Base-by-base conservation (phyloP, 1,140 invertebrate species). In the Aphelenchoides besseyi region DNA sequence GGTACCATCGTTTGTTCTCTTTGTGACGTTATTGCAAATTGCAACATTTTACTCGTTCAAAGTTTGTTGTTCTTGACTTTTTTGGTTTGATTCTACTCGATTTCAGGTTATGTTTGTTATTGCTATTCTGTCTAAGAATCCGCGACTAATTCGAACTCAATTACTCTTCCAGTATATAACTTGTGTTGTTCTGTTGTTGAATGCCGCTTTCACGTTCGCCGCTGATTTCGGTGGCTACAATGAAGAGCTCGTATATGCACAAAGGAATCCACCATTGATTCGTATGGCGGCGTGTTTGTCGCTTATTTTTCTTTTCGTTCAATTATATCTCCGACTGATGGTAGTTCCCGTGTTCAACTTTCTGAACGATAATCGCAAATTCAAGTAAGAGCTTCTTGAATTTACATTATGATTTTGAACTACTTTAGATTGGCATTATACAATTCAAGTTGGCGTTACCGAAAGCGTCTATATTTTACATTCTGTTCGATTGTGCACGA, bases 171-270 rank as follows among this genome's bases (percentile, higher is more conserved):
- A 82, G 68, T 83, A 82, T 62, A 68, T 80, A 28, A 82, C 80
- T 30, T 83, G 80, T 53, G 80, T 82, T 30, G 73, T 82, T 63
- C 72, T 82, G 28, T 73, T 82, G 8, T 69, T 82, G 26, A 83
- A 82, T 66, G 76, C 81, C 33, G 68, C 79, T 9, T 82, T 82
- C 63, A 83, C 81, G 8, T 67, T 82, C 12, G 77, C 80, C 2
- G 80, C 80, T 18, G 80, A 82, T 68, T 83, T 82, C 67, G 80
- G 80, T 62, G 80, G 80, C 28, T 82, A 80, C 69, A 73, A 83
- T 64, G 80, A 82, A 53, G 76, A 82, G 66, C 18, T 29, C 12
- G 54, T 80, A 18, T 81, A 81, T 52, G 78, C 74, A 26, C 57
- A 76, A 48, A 61, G 75, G 28, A 81, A 82, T 70, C 80, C 80